Percentiles rank a stretch among this genome's conserved stretches.
These are phyloP conservation scores for Lasioglossum oenotherae DNA, from an alignment of 2,888 invertebrate species.

Conservation along the genomic window DNA sequence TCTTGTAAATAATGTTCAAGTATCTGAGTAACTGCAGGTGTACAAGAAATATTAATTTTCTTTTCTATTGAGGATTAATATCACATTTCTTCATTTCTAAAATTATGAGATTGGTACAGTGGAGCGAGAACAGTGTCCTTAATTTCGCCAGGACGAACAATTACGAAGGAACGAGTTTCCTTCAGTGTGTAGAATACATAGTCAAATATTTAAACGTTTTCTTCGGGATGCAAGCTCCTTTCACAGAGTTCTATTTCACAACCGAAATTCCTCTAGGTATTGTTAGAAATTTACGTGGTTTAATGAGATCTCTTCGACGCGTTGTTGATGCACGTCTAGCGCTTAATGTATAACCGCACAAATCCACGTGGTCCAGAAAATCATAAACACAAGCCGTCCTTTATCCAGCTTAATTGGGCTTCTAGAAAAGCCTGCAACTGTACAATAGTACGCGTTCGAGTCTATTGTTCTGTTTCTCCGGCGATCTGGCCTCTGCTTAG, in stretches of 20 bases:
- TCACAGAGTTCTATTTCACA: not conserved
- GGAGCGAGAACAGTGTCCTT: not conserved
- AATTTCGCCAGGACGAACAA: not conserved
- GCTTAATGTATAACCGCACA: slow-evolving; percentile 52
- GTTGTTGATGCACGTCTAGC: slow-evolving; percentile 55
- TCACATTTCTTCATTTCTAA: not conserved
- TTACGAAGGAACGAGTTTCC: not conserved
- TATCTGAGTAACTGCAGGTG: not conserved
- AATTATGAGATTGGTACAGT: not conserved
- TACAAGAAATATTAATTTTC: not conserved
- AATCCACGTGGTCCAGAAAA: slow-evolving; percentile 57
- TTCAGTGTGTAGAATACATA: not conserved
- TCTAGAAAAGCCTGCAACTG: slow-evolving; percentile 57
- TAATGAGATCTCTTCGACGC: slow-evolving; percentile 49
- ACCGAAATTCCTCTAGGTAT: slow-evolving; percentile 7
- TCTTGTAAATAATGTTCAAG: not conserved
- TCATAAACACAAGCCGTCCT: slow-evolving; percentile 62
- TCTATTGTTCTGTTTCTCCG: slow-evolving; percentile 36
- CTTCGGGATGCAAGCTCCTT: not conserved
- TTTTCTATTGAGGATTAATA: not conserved
- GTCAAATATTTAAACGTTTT: not conserved
- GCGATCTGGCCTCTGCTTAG: not conserved
- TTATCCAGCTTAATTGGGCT: slow-evolving; percentile 59
- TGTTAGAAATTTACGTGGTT: slow-evolving; percentile 42
- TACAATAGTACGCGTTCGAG: slow-evolving; percentile 42